A percentile compares a stretch with the other conserved stretches of the same genome.
Conservation (phyloP, 2,888 invertebrate species). For the Ormyrus thymus region DNA sequence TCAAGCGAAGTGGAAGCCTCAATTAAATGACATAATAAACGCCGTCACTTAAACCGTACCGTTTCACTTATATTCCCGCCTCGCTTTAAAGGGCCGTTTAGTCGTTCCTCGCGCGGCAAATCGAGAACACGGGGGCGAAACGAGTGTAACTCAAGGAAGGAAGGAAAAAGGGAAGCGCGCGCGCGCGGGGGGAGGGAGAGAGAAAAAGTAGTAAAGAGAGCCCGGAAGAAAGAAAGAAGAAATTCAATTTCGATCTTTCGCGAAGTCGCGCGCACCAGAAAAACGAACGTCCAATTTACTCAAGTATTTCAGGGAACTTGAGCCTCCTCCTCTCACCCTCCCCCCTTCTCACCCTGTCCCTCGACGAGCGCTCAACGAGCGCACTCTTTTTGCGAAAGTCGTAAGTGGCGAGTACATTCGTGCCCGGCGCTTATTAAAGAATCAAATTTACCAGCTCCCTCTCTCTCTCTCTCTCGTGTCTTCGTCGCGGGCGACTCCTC, state of each 20-base stretch:
- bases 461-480: too few species aligned
- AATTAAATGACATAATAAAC: constrained; percentile 54
- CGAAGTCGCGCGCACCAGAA: constrained; percentile 38
- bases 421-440: constrained; percentile 52
- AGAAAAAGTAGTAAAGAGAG: constrained; percentile 1
- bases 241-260: constrained; percentile 57
- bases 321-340: constrained; percentile 35
- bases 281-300: constrained; percentile 56
- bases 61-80: constrained; percentile 44
- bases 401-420: constrained; percentile 52
- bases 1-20: constrained; percentile 44
- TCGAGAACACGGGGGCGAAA: constrained; percentile 35
- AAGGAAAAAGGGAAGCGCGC: background rate
- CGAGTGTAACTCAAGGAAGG: constrained; percentile 6
- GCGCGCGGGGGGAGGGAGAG: background rate
- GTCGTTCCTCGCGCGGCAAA: constrained; percentile 50
- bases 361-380: constrained; percentile 17
- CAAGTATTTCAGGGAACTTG: constrained; percentile 55
- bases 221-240: constrained; percentile 34
- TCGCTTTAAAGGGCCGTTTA: constrained; percentile 35
- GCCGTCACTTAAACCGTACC: constrained; percentile 30
- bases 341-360: background rate
- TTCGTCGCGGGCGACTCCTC: background rate
- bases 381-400: constrained; percentile 46
- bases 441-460: constrained; percentile 38